Evolutionary conservation across 2,113 vertebrate species (phyloP).

Genomic region (Calyptommatus sinebrachiatus): DNA sequence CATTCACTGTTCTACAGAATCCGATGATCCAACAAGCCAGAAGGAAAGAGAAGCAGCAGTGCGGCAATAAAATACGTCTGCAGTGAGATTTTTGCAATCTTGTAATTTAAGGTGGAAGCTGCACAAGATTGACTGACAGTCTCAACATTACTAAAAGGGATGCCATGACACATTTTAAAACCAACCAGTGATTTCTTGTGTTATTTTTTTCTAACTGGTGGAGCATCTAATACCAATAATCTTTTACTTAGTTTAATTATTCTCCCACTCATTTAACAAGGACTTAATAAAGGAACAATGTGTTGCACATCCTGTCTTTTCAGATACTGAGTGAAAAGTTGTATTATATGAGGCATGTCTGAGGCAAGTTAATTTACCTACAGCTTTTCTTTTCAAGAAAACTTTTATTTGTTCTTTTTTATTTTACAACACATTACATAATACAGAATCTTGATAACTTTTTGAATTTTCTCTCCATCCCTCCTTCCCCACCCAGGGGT

Average conservation of each 20-base stretch:
- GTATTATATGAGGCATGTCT: too few species aligned
- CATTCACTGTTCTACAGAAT: constrained; percentile 72
- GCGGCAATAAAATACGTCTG: constrained; percentile 51
- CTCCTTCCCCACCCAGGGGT: too few species aligned
- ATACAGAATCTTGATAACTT: too few species aligned
- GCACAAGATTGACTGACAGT: constrained; percentile 48
- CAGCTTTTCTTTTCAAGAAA: too few species aligned
- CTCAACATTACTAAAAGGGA: constrained; percentile 56
- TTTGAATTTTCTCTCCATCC: too few species aligned
- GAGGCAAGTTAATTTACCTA: too few species aligned
- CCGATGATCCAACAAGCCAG: constrained; percentile 62
- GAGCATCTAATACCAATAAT: constrained; percentile 33
- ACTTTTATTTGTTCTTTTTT: too few species aligned
- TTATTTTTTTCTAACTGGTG: constrained; percentile 40
- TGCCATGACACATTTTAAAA: constrained; percentile 44
- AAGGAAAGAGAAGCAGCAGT: constrained; percentile 50
- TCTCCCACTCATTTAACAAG: constrained; percentile 47
- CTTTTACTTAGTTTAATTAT: constrained; percentile 9
- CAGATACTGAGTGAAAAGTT: neutral
- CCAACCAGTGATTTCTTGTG: constrained; percentile 58
- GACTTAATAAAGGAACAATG: neutral
- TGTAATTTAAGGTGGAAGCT: constrained; percentile 64
- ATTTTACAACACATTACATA: too few species aligned
- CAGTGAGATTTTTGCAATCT: constrained; percentile 61
- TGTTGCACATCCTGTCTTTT: neutral